phyloP scores from a whole-genome alignment of 23 tunicate genomes.

The Corella eumyota region DNA sequence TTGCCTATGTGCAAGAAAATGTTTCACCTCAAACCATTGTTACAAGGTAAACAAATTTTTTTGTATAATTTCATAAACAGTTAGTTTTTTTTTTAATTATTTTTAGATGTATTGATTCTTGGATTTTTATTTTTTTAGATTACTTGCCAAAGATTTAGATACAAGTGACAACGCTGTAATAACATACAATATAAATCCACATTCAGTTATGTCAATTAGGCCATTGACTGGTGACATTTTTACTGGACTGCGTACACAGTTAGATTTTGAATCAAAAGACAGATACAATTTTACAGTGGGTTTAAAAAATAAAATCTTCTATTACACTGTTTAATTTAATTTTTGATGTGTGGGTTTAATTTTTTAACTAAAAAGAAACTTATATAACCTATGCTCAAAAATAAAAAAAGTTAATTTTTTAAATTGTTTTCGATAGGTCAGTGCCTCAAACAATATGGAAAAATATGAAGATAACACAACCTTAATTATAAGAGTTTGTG shows the following conservation, averaged over 20 bases:
- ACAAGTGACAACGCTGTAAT: conserved; percentile 32
- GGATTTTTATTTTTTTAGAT: conserved; percentile 1
- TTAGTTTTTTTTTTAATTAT: neutral
- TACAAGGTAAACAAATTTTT: conserved; percentile 26
- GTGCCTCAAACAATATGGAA: too few species aligned
- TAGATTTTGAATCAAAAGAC: conserved; percentile 44
- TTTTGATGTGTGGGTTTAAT: too few species aligned
- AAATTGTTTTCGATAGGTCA: too few species aligned
- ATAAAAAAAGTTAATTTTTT: too few species aligned
- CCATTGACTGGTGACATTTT: conserved; percentile 46
- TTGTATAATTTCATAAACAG: neutral
- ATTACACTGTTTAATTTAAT: too few species aligned
- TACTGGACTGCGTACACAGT: conserved; percentile 7
- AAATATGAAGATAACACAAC: too few species aligned
- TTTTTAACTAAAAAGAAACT: too few species aligned
- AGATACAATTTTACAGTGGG: conserved; percentile 26
- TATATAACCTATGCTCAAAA: too few species aligned
- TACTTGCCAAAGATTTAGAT: conserved; percentile 46
- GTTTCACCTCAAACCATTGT: conserved; percentile 11
- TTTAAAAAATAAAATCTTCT: too few species aligned
- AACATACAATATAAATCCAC: conserved; percentile 22
- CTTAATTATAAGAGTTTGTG: conserved; percentile 20
- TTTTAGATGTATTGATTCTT: neutral
- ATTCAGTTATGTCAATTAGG: conserved; percentile 4
- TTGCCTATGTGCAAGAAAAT: conserved; percentile 41